Percentiles rank a stretch among this genome's conserved stretches.
These are phyloP conservation scores for Caranx melampygus DNA, from an alignment of 2,113 vertebrate genomes.

Conservation along the genomic window DNA sequence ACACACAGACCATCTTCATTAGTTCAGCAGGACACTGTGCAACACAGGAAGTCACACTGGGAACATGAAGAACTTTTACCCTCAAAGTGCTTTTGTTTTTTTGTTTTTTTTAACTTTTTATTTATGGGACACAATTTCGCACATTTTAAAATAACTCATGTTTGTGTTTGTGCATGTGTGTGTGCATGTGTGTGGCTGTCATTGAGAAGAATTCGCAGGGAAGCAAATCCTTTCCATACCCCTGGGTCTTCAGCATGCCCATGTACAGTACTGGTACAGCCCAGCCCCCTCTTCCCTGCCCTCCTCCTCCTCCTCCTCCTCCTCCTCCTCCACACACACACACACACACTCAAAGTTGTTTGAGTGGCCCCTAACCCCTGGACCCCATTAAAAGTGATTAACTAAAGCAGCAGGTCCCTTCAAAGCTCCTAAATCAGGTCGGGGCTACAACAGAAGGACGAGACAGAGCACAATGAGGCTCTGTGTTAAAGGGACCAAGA, in stretches of 20 bases:
- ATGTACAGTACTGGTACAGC: constrained; percentile 5
- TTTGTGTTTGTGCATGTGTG: not conserved
- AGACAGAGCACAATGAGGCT: constrained; percentile 75
- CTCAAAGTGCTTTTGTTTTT: too few relatives aligned
- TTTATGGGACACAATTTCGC: not conserved
- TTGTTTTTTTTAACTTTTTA: too few relatives aligned
- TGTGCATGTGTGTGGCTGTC: too few relatives aligned
- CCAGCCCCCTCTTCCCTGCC: not conserved
- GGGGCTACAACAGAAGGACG: constrained; percentile 62
- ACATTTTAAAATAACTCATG: not conserved
- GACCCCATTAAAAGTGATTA: constrained; percentile 73
- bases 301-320: too few relatives aligned
- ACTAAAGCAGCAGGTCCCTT: constrained; percentile 71
- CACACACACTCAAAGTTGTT: not conserved
- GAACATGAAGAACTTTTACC: too few relatives aligned
- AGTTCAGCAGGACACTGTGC: too few relatives aligned
- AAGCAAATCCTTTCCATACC: not conserved
- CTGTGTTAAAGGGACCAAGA: constrained; percentile 63
- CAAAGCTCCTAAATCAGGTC: constrained; percentile 79
- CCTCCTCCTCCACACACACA: constrained; percentile 14
- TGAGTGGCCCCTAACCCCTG: constrained; percentile 23
- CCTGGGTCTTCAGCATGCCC: not conserved
- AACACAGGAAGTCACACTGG: too few relatives aligned
- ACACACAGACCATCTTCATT: too few relatives aligned
- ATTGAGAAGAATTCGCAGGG: too few relatives aligned